Base-by-base conservation (phyloP, 2,797 vertebrate genomes). In the Luscinia luscinia region DNA sequence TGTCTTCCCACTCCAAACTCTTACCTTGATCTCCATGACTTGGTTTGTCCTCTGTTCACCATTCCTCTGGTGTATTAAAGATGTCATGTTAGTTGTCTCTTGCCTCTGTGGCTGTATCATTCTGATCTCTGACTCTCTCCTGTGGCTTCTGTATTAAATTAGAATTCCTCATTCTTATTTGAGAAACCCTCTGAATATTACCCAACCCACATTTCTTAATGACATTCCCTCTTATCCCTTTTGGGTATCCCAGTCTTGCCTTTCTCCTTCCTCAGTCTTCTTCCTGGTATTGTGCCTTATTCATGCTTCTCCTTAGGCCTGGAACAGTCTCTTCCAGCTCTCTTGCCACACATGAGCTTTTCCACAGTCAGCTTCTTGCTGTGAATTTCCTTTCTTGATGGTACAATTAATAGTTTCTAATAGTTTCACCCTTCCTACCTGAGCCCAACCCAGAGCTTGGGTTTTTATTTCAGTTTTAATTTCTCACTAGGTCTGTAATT, bases 11-110 rank as follows among this genome's bases (percentile, higher is more conserved):
- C 38, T 86, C 41, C 2, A 2, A 55, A 73, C 67, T 93, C 77
- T 89, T 81, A 81, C 46, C 78, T 93, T 90, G 73, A 26, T 81
- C 69, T 92, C 69, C 5, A 2, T 93, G 38, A 76, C 63, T 93
- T 84, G 59, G 13, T 87, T 83, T 87, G 43, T 95, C 82, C 64
- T 68, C 79, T 57, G 15, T 91, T 91, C 92, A 74, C 38, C 46
- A 6, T 88, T 89, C 6, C 55, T 95, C 28, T 9, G 4, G 9
- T 86, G 38, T 89, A 30, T 80, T 64, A 41, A 72, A 95, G 90
- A 86, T 36, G 32, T 28, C 49, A 9, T 28, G 7, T 74, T 89
- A 34, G 36, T 74, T 77, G 40, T 90, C 36, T 86, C 62, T 93
- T 79, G 40, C 45, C 66, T 92, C 55, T 91, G 48, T 89, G 62